These are phyloP conservation scores for Oostethus manadensis DNA, from an alignment of 2,113 vertebrate genomes.

Conservation along the genomic window DNA sequence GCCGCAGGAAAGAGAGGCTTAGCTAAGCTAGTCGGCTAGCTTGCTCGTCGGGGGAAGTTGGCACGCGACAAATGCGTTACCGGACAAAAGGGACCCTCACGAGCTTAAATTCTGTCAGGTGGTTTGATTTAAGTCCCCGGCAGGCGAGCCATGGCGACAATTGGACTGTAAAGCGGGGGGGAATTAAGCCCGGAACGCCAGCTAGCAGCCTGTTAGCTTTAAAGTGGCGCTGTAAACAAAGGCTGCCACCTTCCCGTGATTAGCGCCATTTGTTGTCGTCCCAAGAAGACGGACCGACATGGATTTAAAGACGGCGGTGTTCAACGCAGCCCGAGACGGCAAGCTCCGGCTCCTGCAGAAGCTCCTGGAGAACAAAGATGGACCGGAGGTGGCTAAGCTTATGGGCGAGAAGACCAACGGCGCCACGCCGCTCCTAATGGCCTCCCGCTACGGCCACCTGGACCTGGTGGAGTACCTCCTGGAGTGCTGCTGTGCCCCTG, in stretches of 20 bases:
- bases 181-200: neutral
- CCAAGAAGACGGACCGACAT: conserved; percentile 56
- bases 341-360: conserved; percentile 93
- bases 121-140: neutral
- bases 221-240: conserved; percentile 59
- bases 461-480: conserved; percentile 94
- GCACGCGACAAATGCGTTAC: neutral
- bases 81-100: neutral
- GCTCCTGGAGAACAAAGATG: conserved; percentile 88
- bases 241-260: conserved; percentile 11
- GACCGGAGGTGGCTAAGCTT: conserved; percentile 82
- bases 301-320: conserved; percentile 98
- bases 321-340: conserved; percentile 95
- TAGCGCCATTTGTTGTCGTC: neutral
- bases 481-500: conserved; percentile 87
- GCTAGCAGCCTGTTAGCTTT: conserved; percentile 9
- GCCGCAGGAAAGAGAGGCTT: conserved; percentile 12
- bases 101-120: neutral
- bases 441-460: conserved; percentile 91
- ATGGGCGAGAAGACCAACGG: conserved; percentile 94
- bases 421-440: conserved; percentile 93
- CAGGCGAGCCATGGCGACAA: neutral
- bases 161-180: neutral
- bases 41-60: conserved; percentile 6
- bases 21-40: conserved; percentile 11